phyloP scores from a whole-genome alignment of 2,797 vertebrate genomes.

The Acanthornis magna region DNA sequence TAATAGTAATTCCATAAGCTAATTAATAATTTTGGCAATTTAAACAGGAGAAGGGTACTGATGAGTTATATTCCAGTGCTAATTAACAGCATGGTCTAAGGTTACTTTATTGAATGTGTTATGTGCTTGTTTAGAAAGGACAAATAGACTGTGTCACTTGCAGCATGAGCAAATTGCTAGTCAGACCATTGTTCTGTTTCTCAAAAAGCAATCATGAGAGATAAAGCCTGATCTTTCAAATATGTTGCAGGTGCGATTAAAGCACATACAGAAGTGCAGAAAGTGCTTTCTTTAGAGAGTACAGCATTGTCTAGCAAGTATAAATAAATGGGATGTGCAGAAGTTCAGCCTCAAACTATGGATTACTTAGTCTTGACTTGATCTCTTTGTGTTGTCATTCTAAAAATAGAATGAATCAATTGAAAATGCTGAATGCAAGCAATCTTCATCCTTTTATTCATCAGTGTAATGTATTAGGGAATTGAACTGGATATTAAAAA shows the following conservation, averaged over 20 bases:
- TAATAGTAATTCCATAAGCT: background rate
- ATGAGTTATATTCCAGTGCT: background rate
- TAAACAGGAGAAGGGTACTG: background rate
- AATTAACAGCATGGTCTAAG: background rate
- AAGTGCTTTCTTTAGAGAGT: background rate
- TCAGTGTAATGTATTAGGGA: background rate
- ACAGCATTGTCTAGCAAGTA: background rate
- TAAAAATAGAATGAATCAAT: background rate
- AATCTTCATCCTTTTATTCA: background rate
- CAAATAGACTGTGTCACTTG: background rate
- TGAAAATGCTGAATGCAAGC: background rate
- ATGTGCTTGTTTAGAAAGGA: background rate
- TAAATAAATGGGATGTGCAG: background rate
- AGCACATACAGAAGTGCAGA: background rate
- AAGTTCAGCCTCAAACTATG: background rate
- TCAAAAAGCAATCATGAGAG: background rate
- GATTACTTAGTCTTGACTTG: background rate
- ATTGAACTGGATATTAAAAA: background rate
- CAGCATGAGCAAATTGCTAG: background rate
- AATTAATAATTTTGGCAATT: background rate
- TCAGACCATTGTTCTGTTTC: background rate
- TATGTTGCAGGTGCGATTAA: background rate
- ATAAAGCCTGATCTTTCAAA: background rate
- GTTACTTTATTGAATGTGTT: slow-evolving; percentile 13
- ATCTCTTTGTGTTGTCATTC: background rate